phyloP scores from a whole-genome alignment of 2,797 vertebrate species.

The Apodemus agrarius region DNA sequence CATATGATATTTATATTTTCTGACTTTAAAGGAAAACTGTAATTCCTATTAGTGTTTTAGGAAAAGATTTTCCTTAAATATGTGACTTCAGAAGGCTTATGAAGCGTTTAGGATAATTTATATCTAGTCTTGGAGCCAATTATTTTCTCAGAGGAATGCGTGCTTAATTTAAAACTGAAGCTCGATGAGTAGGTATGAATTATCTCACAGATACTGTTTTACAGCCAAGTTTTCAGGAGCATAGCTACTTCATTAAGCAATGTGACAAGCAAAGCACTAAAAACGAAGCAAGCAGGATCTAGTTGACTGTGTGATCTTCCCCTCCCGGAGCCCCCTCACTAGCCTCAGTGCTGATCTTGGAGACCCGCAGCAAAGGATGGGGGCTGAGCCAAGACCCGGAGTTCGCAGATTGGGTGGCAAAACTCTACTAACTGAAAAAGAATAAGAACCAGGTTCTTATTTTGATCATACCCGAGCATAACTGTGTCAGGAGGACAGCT shows the following conservation, averaged over 20 bases:
- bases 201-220: constrained; percentile 66
- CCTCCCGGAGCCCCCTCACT: not conserved
- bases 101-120: constrained; percentile 62
- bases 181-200: constrained; percentile 67
- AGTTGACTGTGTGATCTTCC: not conserved
- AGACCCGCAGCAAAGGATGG: constrained; percentile 47
- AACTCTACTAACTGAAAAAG: constrained; percentile 53
- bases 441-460: constrained; percentile 60
- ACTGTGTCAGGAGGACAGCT: constrained; percentile 82
- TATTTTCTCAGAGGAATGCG: constrained; percentile 55
- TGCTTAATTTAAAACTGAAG: constrained; percentile 70
- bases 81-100: constrained; percentile 68
- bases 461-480: constrained; percentile 84
- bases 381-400: constrained; percentile 47
- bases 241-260: constrained; percentile 54
- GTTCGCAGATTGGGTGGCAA: constrained; percentile 52
- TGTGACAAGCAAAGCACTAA: constrained; percentile 19
- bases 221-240: constrained; percentile 46
- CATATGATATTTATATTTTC: constrained; percentile 37
- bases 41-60: constrained; percentile 34
- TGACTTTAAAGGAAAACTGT: not conserved
- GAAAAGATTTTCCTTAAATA: constrained; percentile 65
- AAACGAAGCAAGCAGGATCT: not conserved
- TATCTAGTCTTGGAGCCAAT: constrained; percentile 56
- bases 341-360: constrained; percentile 62